Evolutionary conservation across 2,113 vertebrate genomes (phyloP).

Genomic region (Sminthopsis crassicaudata): DNA sequence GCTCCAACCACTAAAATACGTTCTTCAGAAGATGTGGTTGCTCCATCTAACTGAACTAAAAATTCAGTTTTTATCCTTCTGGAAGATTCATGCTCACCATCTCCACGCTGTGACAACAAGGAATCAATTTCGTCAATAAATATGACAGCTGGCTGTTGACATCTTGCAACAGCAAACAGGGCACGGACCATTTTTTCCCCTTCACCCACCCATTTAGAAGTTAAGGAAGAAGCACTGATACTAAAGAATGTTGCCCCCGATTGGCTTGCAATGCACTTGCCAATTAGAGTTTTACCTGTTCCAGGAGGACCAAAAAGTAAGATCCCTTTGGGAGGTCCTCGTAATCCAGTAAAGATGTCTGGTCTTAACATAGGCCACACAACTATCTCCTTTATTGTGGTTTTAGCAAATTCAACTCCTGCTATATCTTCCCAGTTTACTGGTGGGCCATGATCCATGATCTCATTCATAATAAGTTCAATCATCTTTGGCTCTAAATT

Average conservation of each 20-base stretch:
- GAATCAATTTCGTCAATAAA: conserved; percentile 99
- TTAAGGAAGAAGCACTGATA: conserved; percentile 97
- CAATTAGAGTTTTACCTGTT: conserved; percentile 97
- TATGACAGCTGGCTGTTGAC: conserved; percentile 96
- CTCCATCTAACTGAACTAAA: conserved; percentile 96
- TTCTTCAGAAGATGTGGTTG: conserved; percentile 93
- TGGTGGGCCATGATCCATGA: conserved; percentile 95
- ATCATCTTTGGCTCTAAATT: conserved; percentile 96
- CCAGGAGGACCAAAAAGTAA: conserved; percentile 96
- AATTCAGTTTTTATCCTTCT: conserved; percentile 98
- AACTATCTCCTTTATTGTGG: conserved; percentile 97
- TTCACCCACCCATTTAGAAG: conserved; percentile 98
- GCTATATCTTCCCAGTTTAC: conserved; percentile 97
- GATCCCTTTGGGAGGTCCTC: conserved; percentile 97
- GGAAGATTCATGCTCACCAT: conserved; percentile 96
- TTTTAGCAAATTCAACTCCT: conserved; percentile 96
- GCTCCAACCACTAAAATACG: conserved; percentile 96
- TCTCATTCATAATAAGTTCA: conserved; percentile 96
- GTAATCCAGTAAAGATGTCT: conserved; percentile 96
- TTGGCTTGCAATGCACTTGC: conserved; percentile 97
- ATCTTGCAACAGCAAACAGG: conserved; percentile 93
- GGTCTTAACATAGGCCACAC: conserved; percentile 99
- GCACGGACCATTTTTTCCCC: conserved; percentile 99
- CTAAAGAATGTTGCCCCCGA: conserved; percentile 98
- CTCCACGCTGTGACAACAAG: conserved; percentile 93